phyloP scores from a whole-genome alignment of 2,113 vertebrate genomes.

The Aegotheles bennettii region DNA sequence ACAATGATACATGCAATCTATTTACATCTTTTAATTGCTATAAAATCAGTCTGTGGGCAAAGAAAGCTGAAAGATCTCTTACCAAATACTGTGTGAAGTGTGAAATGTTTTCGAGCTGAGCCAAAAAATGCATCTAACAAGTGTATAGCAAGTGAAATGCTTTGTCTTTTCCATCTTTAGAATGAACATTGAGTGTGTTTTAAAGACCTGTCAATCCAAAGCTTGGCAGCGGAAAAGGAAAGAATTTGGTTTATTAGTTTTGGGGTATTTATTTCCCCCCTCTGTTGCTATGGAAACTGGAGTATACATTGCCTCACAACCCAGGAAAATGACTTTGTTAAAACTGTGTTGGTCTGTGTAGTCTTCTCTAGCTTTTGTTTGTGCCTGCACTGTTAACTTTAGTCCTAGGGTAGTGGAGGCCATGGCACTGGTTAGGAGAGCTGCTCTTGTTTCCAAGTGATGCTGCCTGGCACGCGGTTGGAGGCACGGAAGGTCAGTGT shows the following conservation, averaged over 20 bases:
- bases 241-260: constrained; percentile 55
- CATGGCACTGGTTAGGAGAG: accelerated
- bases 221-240: constrained; percentile 56
- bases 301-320: constrained; percentile 26
- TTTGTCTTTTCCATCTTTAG: constrained; percentile 61
- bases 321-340: background rate
- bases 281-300: constrained; percentile 33
- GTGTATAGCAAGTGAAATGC: constrained; percentile 56
- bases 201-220: constrained; percentile 49
- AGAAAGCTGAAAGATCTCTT: constrained; percentile 3
- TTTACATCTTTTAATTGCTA: background rate
- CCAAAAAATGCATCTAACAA: constrained; percentile 63
- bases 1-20: background rate
- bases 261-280: background rate
- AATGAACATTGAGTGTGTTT: constrained; percentile 45
- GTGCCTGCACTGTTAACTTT: background rate
- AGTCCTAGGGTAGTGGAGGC: background rate
- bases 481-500: background rate
- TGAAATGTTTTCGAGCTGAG: constrained; percentile 62
- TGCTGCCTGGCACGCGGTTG: background rate
- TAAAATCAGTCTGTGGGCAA: background rate
- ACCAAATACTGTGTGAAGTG: constrained; percentile 49
- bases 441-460: background rate
- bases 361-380: background rate
- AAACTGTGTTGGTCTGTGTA: background rate